A percentile compares a stretch with the other conserved stretches of the same genome.
Evolutionary conservation across 2,113 vertebrate genomes (phyloP).

Genomic region (Meriones unguiculatus): DNA sequence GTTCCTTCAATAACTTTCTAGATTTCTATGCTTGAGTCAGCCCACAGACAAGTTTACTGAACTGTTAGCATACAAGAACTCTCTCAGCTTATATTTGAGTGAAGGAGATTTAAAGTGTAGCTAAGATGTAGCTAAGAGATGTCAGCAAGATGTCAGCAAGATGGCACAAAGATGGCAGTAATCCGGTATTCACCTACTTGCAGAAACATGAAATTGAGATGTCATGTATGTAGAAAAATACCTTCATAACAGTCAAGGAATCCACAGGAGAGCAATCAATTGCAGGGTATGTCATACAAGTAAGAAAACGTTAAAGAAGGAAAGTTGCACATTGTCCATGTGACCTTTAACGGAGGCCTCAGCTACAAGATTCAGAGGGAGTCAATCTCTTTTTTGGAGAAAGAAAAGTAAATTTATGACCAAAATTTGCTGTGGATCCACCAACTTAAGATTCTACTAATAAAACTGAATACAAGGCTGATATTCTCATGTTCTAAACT

Average conservation of each 20-base stretch:
- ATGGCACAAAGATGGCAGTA: neutral
- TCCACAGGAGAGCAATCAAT: neutral
- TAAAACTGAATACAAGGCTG: neutral
- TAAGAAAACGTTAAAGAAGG: neutral
- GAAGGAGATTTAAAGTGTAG: neutral
- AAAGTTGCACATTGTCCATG: neutral
- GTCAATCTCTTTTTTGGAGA: no score
- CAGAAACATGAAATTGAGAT: slow-evolving; percentile 1
- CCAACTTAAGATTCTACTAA: neutral
- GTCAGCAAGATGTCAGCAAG: neutral
- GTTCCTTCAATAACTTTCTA: neutral
- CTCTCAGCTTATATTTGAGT: neutral
- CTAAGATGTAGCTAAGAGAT: neutral
- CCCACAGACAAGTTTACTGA: neutral
- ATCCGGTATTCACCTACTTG: neutral
- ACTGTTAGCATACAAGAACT: neutral
- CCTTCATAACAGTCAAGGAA: neutral
- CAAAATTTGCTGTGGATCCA: neutral
- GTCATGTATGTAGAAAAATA: neutral
- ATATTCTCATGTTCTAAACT: neutral
- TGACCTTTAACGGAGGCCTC: neutral
- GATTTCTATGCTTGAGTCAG: neutral
- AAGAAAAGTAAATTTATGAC: neutral
- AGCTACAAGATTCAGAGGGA: neutral
- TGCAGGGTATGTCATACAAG: no score